Conservation (phyloP, 2,797 vertebrate genomes). For the Morelia viridis region DNA sequence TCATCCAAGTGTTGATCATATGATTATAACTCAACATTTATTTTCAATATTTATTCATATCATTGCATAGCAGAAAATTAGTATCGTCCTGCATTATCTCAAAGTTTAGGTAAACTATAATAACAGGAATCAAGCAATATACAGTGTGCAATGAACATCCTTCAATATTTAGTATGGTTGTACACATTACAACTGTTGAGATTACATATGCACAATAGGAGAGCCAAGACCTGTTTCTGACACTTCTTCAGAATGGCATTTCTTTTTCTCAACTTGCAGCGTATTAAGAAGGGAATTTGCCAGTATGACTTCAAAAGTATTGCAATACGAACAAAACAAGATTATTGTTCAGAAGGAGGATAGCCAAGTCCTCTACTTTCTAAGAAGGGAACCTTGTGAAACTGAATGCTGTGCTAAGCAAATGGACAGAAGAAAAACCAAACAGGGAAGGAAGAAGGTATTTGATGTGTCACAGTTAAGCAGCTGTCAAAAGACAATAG, state of each 20-base stretch:
- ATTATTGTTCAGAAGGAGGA: slow-evolving; percentile 22
- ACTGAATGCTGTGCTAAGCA: slow-evolving; percentile 29
- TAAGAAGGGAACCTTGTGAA: slow-evolving; percentile 32
- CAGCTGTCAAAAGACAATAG: slow-evolving; percentile 45
- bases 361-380: slow-evolving; percentile 33
- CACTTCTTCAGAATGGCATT: neutral
- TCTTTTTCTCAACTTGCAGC: slow-evolving; percentile 36
- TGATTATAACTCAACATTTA: neutral
- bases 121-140: neutral
- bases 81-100: neutral
- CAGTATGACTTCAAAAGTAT: slow-evolving; percentile 47
- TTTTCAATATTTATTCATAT: neutral
- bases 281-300: slow-evolving; percentile 52
- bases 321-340: slow-evolving; percentile 45
- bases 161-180: neutral
- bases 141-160: neutral
- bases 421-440: slow-evolving; percentile 39
- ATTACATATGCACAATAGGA: neutral
- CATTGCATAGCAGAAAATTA: neutral
- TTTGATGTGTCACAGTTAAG: slow-evolving; percentile 42
- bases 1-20: neutral
- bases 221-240: slow-evolving; percentile 15
- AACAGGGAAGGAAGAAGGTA: slow-evolving; percentile 46
- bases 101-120: neutral
- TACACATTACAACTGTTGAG: neutral